Base-by-base conservation (phyloP, 1,140 invertebrate genomes). In the Batillaria attramentaria region DNA sequence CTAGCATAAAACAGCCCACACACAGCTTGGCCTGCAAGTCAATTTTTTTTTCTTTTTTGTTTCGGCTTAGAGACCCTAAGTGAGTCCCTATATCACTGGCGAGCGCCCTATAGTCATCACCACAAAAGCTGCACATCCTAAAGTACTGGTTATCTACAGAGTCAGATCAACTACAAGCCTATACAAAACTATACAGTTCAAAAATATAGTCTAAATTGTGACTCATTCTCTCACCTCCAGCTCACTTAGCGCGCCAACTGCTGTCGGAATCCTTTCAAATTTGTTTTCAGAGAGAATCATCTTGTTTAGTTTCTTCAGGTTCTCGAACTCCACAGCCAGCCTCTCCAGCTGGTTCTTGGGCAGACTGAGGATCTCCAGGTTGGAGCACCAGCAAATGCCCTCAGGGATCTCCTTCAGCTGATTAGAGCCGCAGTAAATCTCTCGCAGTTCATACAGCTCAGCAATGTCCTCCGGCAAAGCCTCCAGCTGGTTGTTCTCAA, bases 401-500 rank as follows among this genome's bases (percentile, higher is more conserved):
- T 88, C 86, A 18, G 89, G 87, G 37, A 90, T 70, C 42, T 79
- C 66, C 43, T 70, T 77, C 43, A 90, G 84, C 18, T 83, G 65
- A 79, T 90, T 90, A 54, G 85, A 82, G 13, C 88, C 87, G 28
- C 89, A 73, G 76, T 90, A 89, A 3, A 90, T 39, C 75, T 90
- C 89, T 65, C 81, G 84, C 54, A 90, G 80, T 8, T 83, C 70
- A 73, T 81, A 86, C n/a, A 89, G 68, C 37, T 89, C 85, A 28
- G 87, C 87, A 28, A 90, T 87, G 62, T 86, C 57, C 10, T 82
- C 79, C 4, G 89, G 87, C 28, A 90, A 79, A 28, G 57, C 72
- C 43, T 79, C 78, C 0, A 90, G 79, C 33, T 66, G 41, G 74
- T 90, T 90, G 43, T 86, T 87, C 77, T 90, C 87, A 13, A 90